A percentile compares a stretch with the other conserved stretches of the same genome.
Evolutionary conservation across 2,888 invertebrate species (phyloP).

Genomic region (Hirtodrosophila histrioides): DNA sequence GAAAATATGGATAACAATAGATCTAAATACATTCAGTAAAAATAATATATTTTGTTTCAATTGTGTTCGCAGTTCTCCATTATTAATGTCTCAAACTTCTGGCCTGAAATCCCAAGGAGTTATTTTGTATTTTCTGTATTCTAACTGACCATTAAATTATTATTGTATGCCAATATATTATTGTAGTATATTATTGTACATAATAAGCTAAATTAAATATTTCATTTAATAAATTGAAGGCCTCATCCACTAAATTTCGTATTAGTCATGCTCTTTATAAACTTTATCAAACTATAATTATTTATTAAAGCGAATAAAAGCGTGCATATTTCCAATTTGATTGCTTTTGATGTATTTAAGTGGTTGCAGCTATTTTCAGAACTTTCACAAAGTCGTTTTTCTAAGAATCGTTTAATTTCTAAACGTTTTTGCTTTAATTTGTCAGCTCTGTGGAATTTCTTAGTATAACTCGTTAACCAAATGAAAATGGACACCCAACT

Average conservation of each 20-base stretch:
- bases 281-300: background rate
- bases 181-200: too few species aligned
- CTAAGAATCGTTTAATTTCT: background rate
- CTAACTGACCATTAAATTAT: too few species aligned
- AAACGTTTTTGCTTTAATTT: too few species aligned
- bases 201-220: background rate
- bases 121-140: too few species aligned
- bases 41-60: too few species aligned
- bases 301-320: background rate
- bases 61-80: too few species aligned
- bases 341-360: slow-evolving; percentile 8
- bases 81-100: too few species aligned
- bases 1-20: too few species aligned
- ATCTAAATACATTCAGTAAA: too few species aligned
- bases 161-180: too few species aligned
- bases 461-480: background rate
- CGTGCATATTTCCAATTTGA: background rate
- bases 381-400: background rate
- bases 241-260: background rate
- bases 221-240: background rate
- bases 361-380: background rate
- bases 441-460: background rate
- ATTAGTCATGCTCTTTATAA: background rate
- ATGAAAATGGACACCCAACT: slow-evolving; percentile 1
- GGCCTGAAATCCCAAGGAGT: too few species aligned